These are phyloP conservation scores for Pelobates cultripes DNA, from an alignment of 2,797 vertebrate genomes.

Conservation along the genomic window DNA sequence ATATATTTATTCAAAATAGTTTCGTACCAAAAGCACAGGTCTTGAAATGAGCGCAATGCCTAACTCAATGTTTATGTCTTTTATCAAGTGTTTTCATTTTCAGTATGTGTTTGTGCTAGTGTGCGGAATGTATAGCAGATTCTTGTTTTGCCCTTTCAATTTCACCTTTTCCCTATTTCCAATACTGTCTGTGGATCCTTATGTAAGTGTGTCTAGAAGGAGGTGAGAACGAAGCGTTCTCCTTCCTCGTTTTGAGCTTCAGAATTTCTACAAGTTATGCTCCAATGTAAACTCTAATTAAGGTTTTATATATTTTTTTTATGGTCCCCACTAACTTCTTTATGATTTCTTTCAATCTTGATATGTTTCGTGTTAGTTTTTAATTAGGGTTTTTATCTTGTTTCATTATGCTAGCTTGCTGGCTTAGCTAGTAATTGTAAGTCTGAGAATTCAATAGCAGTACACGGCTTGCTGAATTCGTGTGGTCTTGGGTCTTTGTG, in stretches of 20 bases:
- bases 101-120: too few species aligned
- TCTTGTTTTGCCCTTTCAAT: too few species aligned
- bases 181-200: too few species aligned
- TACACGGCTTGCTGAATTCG: constrained; percentile 18
- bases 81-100: too few species aligned
- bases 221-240: neutral
- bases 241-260: neutral
- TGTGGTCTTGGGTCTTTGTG: constrained; percentile 3
- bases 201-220: neutral
- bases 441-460: constrained; percentile 36
- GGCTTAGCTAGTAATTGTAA: constrained; percentile 49
- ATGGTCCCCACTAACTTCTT: constrained; percentile 48
- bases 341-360: constrained; percentile 42
- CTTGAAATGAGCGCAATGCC: too few species aligned
- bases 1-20: too few species aligned
- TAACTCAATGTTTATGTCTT: too few species aligned
- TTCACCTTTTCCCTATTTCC: too few species aligned
- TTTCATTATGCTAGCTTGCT: constrained; percentile 41
- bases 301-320: constrained; percentile 47
- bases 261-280: constrained; percentile 11
- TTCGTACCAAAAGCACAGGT: too few species aligned
- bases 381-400: constrained; percentile 50
- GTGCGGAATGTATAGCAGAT: too few species aligned
- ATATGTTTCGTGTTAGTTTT: constrained; percentile 50
- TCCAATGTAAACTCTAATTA: constrained; percentile 51